These are phyloP conservation scores for Galerucella pusilla DNA, from an alignment of 2,888 invertebrate genomes.

Conservation along the genomic window DNA sequence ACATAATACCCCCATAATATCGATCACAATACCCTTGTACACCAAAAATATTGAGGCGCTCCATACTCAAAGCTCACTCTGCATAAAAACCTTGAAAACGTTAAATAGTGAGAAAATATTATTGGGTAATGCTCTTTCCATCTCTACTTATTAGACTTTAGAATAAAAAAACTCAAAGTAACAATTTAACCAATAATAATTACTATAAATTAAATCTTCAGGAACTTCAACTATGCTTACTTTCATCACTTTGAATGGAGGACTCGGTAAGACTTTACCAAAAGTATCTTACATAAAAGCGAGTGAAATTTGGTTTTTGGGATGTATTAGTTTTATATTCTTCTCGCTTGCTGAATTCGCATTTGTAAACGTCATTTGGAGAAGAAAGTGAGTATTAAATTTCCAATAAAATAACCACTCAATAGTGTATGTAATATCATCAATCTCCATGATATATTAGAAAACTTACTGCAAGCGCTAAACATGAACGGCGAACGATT, in stretches of 20 bases:
- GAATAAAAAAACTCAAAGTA: too few species aligned
- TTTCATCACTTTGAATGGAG: constrained; percentile 87
- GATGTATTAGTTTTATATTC: constrained; percentile 86
- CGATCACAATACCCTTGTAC: too few species aligned
- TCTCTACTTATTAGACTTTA: too few species aligned
- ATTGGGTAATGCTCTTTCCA: too few species aligned
- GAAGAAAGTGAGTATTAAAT: constrained; percentile 72
- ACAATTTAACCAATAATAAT: not conserved
- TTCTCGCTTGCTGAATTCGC: constrained; percentile 88
- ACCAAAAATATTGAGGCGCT: too few species aligned
- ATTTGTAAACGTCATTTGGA: constrained; percentile 90
- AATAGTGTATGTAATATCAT: not conserved
- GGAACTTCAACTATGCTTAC: constrained; percentile 88
- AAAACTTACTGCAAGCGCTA: not conserved
- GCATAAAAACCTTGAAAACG: too few species aligned
- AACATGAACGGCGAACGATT: too few species aligned
- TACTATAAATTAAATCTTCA: constrained; percentile 54
- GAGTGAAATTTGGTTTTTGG: constrained; percentile 90
- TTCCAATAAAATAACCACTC: not conserved
- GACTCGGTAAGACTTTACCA: constrained; percentile 85
- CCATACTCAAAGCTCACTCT: too few species aligned
- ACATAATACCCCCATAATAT: too few species aligned
- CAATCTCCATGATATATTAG: not conserved
- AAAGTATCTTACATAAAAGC: constrained; percentile 92
- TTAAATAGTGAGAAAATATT: too few species aligned